Evolutionary conservation across 2,888 invertebrate genomes (phyloP).

Genomic region (Aleiodes alternator): DNA sequence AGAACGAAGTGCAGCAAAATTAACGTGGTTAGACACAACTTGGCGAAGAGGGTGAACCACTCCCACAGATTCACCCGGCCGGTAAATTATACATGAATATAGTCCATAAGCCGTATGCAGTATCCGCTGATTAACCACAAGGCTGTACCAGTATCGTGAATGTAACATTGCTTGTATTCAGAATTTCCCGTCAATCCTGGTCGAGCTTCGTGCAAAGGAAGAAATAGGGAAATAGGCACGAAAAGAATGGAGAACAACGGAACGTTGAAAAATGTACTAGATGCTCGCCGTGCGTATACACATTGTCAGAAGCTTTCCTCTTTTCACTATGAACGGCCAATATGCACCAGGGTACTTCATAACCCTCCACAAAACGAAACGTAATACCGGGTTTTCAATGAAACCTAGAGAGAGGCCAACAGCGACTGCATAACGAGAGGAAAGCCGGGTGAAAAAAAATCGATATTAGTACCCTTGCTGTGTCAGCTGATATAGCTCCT

Average conservation of each 20-base stretch:
- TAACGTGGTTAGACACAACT: conserved; percentile 41
- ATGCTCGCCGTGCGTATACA: conserved; percentile 1
- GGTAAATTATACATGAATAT: conserved; percentile 60
- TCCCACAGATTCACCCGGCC: conserved; percentile 34
- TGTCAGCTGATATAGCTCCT: conserved; percentile 45
- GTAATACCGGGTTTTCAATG: conserved; percentile 54
- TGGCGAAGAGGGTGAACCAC: conserved; percentile 16
- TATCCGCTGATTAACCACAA: conserved; percentile 60
- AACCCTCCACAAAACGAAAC: conserved; percentile 32
- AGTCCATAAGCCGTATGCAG: conserved; percentile 58
- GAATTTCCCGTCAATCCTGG: too few relatives aligned
- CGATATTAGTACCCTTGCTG: conserved; percentile 41
- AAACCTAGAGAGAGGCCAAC: conserved; percentile 49
- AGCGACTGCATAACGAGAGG: conserved; percentile 4
- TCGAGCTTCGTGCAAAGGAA: background rate
- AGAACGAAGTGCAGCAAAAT: conserved; percentile 41
- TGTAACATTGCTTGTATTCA: conserved; percentile 1
- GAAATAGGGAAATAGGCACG: background rate
- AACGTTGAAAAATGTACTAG: background rate
- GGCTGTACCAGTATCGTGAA: conserved; percentile 32
- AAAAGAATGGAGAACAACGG: background rate
- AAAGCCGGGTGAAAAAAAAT: conserved; percentile 29
- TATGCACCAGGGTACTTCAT: conserved; percentile 18
- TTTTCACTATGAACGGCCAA: conserved; percentile 1
- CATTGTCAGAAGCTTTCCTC: conserved; percentile 10